These are phyloP conservation scores for Unio pictorum DNA, from an alignment of 2,888 invertebrate species.

Conservation along the genomic window DNA sequence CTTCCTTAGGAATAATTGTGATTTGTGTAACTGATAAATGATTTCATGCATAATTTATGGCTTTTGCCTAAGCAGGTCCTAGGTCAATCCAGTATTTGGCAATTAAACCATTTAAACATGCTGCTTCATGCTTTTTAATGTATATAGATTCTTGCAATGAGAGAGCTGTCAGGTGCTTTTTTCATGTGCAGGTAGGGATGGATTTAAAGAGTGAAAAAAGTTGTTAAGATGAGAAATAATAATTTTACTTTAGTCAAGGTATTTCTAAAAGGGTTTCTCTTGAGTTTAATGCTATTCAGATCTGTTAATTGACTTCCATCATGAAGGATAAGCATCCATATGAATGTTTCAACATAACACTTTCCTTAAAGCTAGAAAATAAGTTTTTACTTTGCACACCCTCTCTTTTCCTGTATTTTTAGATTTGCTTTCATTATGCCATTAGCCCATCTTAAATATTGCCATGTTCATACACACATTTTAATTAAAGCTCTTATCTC, in stretches of 20 bases:
- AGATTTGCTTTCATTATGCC: no score
- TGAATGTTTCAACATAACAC: neutral
- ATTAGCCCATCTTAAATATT: no score
- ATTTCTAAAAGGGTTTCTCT: constrained; percentile 1
- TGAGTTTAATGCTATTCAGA: constrained; percentile 1
- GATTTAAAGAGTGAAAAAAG: constrained; percentile 1
- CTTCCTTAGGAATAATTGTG: neutral
- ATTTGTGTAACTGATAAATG: constrained; percentile 1
- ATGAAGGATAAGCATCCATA: neutral
- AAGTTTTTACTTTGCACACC: neutral
- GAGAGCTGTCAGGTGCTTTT: neutral
- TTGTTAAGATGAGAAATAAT: neutral
- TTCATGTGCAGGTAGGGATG: neutral
- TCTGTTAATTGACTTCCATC: neutral
- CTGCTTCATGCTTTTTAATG: constrained; percentile 4
- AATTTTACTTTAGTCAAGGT: neutral
- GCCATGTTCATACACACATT: no score
- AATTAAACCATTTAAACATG: constrained; percentile 1
- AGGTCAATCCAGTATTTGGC: neutral
- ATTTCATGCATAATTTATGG: neutral
- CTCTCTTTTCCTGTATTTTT: neutral
- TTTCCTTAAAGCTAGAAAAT: neutral
- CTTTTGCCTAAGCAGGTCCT: neutral
- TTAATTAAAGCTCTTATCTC: no score
- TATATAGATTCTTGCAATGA: constrained; percentile 2